phyloP scores from a whole-genome alignment of 2,797 vertebrate genomes.

The Anolis apletophallus region DNA sequence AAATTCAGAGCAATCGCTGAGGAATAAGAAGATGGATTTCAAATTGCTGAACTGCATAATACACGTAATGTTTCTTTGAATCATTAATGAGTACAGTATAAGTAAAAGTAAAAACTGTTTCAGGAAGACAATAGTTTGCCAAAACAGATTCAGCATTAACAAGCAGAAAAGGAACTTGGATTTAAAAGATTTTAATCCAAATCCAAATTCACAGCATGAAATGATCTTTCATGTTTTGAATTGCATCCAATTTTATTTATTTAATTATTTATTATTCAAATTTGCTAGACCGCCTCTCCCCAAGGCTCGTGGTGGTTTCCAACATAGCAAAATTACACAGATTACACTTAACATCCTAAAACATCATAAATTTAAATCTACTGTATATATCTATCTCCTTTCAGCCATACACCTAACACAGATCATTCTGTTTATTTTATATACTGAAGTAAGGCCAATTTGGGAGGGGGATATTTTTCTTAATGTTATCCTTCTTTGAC shows the following conservation, averaged over 20 bases:
- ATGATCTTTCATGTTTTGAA: background rate
- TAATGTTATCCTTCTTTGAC: background rate
- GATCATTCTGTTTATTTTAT: background rate
- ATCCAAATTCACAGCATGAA: constrained; percentile 4
- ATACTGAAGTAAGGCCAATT: background rate
- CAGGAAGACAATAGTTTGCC: background rate
- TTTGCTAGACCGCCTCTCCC: no score
- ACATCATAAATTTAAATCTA: no score
- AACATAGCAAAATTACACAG: no score
- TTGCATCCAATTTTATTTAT: background rate
- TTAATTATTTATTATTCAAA: no score
- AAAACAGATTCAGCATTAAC: background rate
- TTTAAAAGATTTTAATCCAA: background rate
- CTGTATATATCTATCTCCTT: background rate
- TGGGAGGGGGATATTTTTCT: background rate
- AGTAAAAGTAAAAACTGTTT: background rate
- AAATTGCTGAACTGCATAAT: background rate
- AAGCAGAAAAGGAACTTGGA: background rate
- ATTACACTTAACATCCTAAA: no score
- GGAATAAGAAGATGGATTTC: background rate
- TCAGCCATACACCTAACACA: background rate
- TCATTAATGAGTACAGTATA: background rate
- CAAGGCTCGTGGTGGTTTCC: no score
- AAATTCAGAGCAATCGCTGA: background rate
- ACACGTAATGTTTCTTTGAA: background rate